phyloP scores from a whole-genome alignment of 2,888 invertebrate species.

The Aphrophora alni region DNA sequence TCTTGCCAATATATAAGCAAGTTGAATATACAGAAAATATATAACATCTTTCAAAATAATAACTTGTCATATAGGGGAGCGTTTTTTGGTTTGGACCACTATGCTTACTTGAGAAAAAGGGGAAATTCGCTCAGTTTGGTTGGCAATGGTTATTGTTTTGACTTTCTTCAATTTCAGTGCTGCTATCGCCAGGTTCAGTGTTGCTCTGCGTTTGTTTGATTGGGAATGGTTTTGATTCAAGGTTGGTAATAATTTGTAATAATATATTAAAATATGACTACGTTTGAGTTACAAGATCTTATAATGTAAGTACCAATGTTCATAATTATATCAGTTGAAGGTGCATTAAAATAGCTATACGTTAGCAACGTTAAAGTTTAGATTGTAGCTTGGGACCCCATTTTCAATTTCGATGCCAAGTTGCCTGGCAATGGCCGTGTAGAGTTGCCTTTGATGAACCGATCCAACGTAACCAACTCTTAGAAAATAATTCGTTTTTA shows the following conservation, averaged over 20 bases:
- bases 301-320: neutral
- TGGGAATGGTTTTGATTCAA: neutral
- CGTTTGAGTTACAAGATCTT: neutral
- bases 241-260: neutral
- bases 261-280: neutral
- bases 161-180: neutral
- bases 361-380: neutral
- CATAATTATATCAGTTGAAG: neutral
- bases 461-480: too few species aligned
- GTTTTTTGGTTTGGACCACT: neutral
- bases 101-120: neutral
- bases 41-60: too few species aligned
- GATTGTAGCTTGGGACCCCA: neutral
- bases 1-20: too few species aligned
- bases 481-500: neutral
- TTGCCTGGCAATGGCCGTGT: too few species aligned
- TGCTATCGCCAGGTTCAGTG: neutral
- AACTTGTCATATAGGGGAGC: too few species aligned
- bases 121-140: neutral
- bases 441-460: too few species aligned
- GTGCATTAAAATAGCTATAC: neutral
- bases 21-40: too few species aligned
- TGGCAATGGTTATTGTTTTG: neutral
- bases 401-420: neutral
- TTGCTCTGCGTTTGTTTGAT: neutral